phyloP scores from a whole-genome alignment of 2,797 vertebrate genomes.

The Mastacembelus armatus region DNA sequence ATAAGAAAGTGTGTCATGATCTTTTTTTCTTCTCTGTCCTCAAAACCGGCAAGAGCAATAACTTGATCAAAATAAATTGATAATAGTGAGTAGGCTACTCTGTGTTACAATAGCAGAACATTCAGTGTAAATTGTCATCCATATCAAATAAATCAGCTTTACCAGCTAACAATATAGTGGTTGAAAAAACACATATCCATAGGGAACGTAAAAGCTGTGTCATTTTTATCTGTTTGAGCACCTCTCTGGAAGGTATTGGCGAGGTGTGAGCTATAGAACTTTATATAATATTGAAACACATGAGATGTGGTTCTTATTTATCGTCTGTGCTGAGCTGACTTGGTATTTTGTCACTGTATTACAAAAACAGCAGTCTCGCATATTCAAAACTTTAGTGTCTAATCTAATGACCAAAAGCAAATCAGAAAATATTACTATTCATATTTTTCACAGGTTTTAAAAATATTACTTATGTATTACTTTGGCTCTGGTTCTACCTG shows the following conservation, averaged over 20 bases:
- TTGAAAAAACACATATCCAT: slow-evolving; percentile 76
- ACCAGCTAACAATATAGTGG: slow-evolving; percentile 71
- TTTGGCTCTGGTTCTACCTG: slow-evolving; percentile 4
- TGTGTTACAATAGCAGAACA: slow-evolving; percentile 38
- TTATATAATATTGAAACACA: slow-evolving; percentile 69
- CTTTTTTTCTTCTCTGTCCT: slow-evolving; percentile 46
- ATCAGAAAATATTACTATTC: not conserved
- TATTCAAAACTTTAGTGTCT: not conserved
- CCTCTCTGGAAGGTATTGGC: slow-evolving; percentile 50
- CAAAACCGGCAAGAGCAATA: slow-evolving; percentile 47
- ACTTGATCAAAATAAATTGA: slow-evolving; percentile 76
- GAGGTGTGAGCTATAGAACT: slow-evolving; percentile 51
- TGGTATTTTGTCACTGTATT: slow-evolving; percentile 23
- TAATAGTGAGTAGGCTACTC: slow-evolving; percentile 52
- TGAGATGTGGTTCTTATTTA: slow-evolving; percentile 61
- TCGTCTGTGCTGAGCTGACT: slow-evolving; percentile 30
- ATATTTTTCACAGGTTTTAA: not conserved
- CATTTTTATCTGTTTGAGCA: slow-evolving; percentile 81
- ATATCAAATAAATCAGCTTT: slow-evolving; percentile 75
- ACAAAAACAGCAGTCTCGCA: not conserved
- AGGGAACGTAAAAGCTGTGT: slow-evolving; percentile 69
- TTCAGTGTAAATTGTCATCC: slow-evolving; percentile 63
- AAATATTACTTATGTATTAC: too few relatives aligned
- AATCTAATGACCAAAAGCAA: slow-evolving; percentile 9
- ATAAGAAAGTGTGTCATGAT: slow-evolving; percentile 49